These are phyloP conservation scores for Mareca penelope DNA, from an alignment of 2,797 vertebrate species.

Conservation along the genomic window DNA sequence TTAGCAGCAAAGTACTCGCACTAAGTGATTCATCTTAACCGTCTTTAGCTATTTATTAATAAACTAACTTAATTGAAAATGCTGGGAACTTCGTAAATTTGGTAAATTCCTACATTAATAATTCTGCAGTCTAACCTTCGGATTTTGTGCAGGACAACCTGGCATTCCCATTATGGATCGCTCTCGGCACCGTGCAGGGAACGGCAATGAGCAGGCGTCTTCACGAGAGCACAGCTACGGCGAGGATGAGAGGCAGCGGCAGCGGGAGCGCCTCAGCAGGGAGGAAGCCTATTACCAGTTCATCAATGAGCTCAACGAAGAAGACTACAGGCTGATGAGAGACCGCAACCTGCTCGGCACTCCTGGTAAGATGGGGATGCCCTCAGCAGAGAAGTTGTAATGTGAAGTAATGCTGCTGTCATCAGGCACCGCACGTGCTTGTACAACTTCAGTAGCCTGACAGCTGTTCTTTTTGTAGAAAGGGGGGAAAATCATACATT, in stretches of 20 bases:
- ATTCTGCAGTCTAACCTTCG: not conserved
- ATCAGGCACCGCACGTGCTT: accelerated
- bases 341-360: conserved; percentile 94
- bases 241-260: conserved; percentile 87
- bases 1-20: not conserved
- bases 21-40: not conserved
- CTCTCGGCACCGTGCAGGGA: conserved; percentile 48
- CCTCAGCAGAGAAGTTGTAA: not conserved
- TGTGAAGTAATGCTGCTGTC: accelerated
- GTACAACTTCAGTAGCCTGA: not conserved
- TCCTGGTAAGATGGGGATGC: conserved; percentile 82
- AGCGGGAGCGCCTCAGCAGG: conserved; percentile 92
- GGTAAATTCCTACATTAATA: not conserved
- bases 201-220: conserved; percentile 42
- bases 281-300: conserved; percentile 98
- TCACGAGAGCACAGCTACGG: not conserved
- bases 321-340: conserved; percentile 96
- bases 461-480: not conserved
- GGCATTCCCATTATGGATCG: conserved; percentile 68
- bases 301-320: conserved; percentile 92
- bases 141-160: conserved; percentile 31
- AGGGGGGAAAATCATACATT: accelerated
- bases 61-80: not conserved
- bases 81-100: not conserved
- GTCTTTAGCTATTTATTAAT: not conserved